These are phyloP conservation scores for Epinephelus coioides DNA, from an alignment of 2,797 vertebrate genomes.

Conservation along the genomic window DNA sequence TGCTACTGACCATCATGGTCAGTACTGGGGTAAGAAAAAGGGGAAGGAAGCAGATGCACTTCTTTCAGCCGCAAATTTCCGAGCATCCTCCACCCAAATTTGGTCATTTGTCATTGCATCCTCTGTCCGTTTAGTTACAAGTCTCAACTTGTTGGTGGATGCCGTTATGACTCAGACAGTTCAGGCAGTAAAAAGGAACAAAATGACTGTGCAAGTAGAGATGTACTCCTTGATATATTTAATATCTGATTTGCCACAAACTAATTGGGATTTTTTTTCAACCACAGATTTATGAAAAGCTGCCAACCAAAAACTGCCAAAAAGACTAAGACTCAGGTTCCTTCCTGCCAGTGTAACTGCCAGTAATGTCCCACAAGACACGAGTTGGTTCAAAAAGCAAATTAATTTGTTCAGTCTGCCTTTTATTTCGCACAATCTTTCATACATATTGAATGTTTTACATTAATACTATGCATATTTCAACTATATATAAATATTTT, in stretches of 20 bases:
- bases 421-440: background rate
- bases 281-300: background rate
- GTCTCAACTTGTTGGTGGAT: conserved; percentile 18
- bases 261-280: background rate
- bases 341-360: background rate
- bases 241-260: background rate
- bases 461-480: background rate
- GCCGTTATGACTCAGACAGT: background rate
- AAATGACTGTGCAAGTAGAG: background rate
- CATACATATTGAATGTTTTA: background rate
- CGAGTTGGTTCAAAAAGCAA: background rate
- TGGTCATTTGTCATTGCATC: background rate
- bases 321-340: background rate
- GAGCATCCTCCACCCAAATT: background rate
- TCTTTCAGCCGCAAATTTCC: conserved; percentile 34
- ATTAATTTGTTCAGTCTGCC: background rate
- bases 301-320: conserved; percentile 8
- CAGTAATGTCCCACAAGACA: background rate
- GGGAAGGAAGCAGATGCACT: conserved; percentile 58
- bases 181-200: background rate
- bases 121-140: conserved; percentile 10
- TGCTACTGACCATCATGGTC: background rate
- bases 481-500: background rate
- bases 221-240: background rate
- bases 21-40: conserved; percentile 30